These are phyloP conservation scores for Heliothis subflexa DNA, from an alignment of 1,140 invertebrate species.

Conservation along the genomic window DNA sequence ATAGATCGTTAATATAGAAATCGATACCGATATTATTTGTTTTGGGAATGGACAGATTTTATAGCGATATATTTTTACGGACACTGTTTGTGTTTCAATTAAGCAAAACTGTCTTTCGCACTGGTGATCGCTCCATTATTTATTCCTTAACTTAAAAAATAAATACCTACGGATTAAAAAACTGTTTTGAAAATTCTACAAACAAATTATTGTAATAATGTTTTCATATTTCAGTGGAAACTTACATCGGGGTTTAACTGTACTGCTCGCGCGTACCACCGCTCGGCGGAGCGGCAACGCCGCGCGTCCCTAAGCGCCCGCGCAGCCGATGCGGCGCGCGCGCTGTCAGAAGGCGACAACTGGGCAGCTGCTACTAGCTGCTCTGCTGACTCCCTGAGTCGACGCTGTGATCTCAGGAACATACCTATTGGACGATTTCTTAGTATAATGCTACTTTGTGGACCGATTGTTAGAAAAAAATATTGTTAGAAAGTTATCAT, in stretches of 20 bases:
- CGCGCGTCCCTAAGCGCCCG: slow-evolving; percentile 93
- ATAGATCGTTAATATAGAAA: not conserved
- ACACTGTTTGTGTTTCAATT: too few relatives aligned
- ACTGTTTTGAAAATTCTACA: not conserved
- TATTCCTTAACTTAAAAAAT: too few relatives aligned
- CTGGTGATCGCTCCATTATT: too few relatives aligned
- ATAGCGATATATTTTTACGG: too few relatives aligned
- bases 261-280: slow-evolving; percentile 92
- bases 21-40: too few relatives aligned
- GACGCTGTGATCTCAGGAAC: slow-evolving; percentile 92
- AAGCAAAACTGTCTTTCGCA: too few relatives aligned
- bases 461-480: not conserved
- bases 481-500: not conserved
- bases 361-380: slow-evolving; percentile 92
- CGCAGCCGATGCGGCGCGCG: slow-evolving; percentile 94
- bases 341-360: slow-evolving; percentile 92
- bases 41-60: too few relatives aligned
- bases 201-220: not conserved
- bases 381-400: slow-evolving; percentile 93
- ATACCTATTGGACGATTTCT: slow-evolving; percentile 89
- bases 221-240: not conserved
- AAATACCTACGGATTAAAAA: too few relatives aligned
- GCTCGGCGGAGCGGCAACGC: slow-evolving; percentile 92
- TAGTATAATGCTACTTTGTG: too few relatives aligned
- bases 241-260: slow-evolving; percentile 76